Evolutionary conservation across 2,113 vertebrate species (phyloP), one percentile per base, ranked within the genome.

Genomic region (Philantomba maxwellii): DNA sequence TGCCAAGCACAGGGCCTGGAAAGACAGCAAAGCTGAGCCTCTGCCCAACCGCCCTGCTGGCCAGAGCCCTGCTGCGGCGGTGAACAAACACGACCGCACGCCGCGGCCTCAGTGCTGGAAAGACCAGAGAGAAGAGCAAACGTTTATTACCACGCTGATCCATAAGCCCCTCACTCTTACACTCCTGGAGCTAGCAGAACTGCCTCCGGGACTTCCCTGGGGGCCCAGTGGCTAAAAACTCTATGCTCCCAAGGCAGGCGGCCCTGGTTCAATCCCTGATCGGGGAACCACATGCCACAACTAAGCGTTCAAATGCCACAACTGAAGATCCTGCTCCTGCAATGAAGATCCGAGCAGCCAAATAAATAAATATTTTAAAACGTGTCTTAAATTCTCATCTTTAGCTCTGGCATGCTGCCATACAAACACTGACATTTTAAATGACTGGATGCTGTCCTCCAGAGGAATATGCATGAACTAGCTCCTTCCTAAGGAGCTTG

Each of bases 51-150:
- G 4, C 17, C 47, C 26, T 0, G 2, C 25, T 2, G 43, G 25
- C 43, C 53, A 23, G n/a, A 17, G 23, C 47, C 39, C 15, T 4
- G 6, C 30, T 30, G 2, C 0, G 2, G 19, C 2, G 5, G 11
- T 62, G 45, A 39, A 23, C 15, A 64, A 49, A 33, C 36, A 80
- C 17, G 57, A 23, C 51, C 36, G 8, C 8, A 9, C 9, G 1
- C 6, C 28, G 28, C 26, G 16, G 25, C 25, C 66, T 21, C 53
- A 5, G 84, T 2, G 16, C 73, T 51, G 43, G 16, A 10, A n/a
- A 17, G 49, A 60, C 87, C 33, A 82, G 30, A 84, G 78, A 66
- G 49, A 81, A 66, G 60, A 39, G 13, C 30, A 30, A 17, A 13
- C 8, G 2, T 13, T 33, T 28, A 1, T 15, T 25, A 87, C 43